Evolutionary conservation across 2,797 vertebrate genomes (phyloP).

Genomic region (Pempheris klunzingeri): DNA sequence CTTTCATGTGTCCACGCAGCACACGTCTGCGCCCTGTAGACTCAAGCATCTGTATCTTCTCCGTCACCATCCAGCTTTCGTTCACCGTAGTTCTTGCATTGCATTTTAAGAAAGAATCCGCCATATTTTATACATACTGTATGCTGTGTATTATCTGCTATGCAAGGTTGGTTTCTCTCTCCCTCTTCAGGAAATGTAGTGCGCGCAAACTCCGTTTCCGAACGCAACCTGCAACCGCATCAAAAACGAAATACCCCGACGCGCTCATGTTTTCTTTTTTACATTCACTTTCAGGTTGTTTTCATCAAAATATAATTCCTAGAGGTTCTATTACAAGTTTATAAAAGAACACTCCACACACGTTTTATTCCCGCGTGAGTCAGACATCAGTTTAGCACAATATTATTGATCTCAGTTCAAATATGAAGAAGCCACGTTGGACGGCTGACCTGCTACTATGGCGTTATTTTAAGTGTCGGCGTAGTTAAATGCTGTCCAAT

Average conservation of each 20-base stretch:
- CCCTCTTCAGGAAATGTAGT: slow-evolving; percentile 35
- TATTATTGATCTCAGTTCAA: slow-evolving; percentile 51
- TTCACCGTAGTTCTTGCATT: background rate
- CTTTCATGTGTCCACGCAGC: background rate
- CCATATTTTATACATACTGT: slow-evolving; percentile 69
- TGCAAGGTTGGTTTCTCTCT: slow-evolving; percentile 61
- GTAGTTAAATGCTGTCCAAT: slow-evolving; percentile 67
- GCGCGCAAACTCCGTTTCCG: background rate
- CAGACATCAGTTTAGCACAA: slow-evolving; percentile 37
- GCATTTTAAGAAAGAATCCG: slow-evolving; percentile 30
- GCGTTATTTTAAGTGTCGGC: slow-evolving; percentile 53
- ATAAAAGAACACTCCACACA: slow-evolving; percentile 1
- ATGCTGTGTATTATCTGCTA: slow-evolving; percentile 62
- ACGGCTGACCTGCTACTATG: slow-evolving; percentile 21
- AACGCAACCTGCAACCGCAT: background rate
- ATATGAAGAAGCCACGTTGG: slow-evolving; percentile 41
- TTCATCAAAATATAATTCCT: slow-evolving; percentile 8
- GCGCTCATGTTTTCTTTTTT: background rate
- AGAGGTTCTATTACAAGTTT: background rate
- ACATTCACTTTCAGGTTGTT: background rate
- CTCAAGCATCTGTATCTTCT: background rate
- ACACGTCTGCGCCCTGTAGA: background rate
- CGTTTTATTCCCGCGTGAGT: slow-evolving; percentile 14
- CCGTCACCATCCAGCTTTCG: background rate
- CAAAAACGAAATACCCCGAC: background rate